Percentiles rank a stretch among this genome's conserved stretches.
phyloP scores from a whole-genome alignment of 2,113 vertebrate genomes.

The Hyperopisus bebe region DNA sequence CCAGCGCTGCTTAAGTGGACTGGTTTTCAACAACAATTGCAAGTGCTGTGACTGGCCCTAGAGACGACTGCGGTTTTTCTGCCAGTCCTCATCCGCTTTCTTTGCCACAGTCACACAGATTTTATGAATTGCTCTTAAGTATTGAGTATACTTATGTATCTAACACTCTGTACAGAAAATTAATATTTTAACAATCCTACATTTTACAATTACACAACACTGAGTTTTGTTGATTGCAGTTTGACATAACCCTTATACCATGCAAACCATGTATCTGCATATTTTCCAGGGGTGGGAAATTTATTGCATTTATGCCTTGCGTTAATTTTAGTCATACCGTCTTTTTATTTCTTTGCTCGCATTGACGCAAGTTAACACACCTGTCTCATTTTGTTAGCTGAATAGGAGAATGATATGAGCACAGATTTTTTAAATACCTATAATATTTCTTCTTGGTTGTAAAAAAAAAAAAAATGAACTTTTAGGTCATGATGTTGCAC shows the following conservation, averaged over 20 bases:
- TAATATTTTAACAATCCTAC: not conserved
- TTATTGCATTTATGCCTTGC: not conserved
- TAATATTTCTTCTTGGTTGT: not conserved
- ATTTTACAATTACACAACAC: not conserved
- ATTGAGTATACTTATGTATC: not conserved
- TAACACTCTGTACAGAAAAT: not conserved
- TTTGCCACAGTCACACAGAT: not conserved
- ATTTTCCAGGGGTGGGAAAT: not conserved
- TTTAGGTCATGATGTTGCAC: not conserved
- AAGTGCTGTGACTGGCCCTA: conserved; percentile 49
- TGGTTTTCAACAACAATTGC: conserved; percentile 43
- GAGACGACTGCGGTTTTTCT: not conserved
- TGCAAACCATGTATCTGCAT: not conserved
- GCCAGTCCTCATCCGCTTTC: not conserved
- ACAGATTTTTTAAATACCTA: not conserved
- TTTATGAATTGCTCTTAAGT: not conserved
- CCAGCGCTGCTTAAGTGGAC: conserved; percentile 29
- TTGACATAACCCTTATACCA: not conserved
- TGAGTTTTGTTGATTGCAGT: not conserved
- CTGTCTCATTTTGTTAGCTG: not conserved
- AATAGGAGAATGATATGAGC: not conserved
- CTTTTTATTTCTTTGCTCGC: not conserved
- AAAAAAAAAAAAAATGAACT: too few relatives aligned
- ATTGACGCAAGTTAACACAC: not conserved
- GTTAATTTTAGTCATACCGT: not conserved